A percentile compares a stretch with the other conserved stretches of the same genome.
These are phyloP conservation scores for Artemia sinica DNA, from an alignment of 2,888 invertebrate genomes.

Conservation along the genomic window DNA sequence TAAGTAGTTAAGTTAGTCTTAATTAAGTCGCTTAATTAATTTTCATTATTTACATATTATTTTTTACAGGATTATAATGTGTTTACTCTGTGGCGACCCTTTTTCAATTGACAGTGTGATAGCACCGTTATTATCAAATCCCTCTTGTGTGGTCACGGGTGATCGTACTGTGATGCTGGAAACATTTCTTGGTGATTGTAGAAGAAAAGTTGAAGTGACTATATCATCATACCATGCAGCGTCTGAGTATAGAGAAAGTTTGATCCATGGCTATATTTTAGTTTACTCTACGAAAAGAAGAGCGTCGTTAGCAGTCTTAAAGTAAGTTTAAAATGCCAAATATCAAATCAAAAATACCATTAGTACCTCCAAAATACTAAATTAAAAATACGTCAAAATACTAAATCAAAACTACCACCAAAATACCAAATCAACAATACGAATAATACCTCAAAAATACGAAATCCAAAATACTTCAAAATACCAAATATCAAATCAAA, in stretches of 20 bases:
- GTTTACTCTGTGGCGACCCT: conserved; percentile 90
- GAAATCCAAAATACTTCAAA: too few species aligned
- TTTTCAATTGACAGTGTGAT: conserved; percentile 76
- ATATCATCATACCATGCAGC: conserved; percentile 88
- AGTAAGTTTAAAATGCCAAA: conserved; percentile 39
- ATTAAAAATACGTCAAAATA: too few species aligned
- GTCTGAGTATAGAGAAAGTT: conserved; percentile 71
- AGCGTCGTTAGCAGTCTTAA: conserved; percentile 78
- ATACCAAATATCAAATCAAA: too few species aligned
- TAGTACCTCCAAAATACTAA: too few species aligned
- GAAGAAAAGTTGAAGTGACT: conserved; percentile 46
- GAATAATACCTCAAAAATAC: too few species aligned
- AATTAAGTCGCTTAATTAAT: background rate
- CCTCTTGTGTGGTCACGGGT: conserved; percentile 65
- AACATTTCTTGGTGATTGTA: conserved; percentile 76
- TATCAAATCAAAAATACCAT: background rate
- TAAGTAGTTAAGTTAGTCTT: background rate
- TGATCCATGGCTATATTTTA: conserved; percentile 84
- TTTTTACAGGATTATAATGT: conserved; percentile 58
- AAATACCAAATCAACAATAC: too few species aligned
- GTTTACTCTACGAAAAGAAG: conserved; percentile 86
- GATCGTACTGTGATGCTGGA: conserved; percentile 76
- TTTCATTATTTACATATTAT: background rate
- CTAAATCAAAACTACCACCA: too few species aligned
- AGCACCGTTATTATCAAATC: conserved; percentile 66